Percentiles rank a stretch among this genome's conserved stretches.
These are phyloP conservation scores for Poeciliopsis gracilis DNA, from an alignment of 2,797 vertebrate genomes.

Conservation along the genomic window DNA sequence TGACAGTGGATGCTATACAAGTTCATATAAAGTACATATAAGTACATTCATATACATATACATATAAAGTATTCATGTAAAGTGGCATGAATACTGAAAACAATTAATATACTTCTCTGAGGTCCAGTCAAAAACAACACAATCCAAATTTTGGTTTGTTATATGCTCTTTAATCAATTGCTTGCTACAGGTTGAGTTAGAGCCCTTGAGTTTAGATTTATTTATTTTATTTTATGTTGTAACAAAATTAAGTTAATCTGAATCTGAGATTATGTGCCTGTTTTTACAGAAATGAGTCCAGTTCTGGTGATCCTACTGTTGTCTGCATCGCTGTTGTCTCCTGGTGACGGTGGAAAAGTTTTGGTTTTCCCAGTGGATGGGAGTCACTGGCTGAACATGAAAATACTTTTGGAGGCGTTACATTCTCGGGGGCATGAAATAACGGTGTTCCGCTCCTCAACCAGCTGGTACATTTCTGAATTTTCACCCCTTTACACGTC, in stretches of 20 bases:
- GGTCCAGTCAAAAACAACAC: no score
- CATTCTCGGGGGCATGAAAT: slow-evolving; percentile 66
- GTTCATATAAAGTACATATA: no score
- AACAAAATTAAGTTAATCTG: no score
- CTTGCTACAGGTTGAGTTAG: background rate
- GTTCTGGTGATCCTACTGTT: slow-evolving; percentile 33
- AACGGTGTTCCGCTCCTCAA: slow-evolving; percentile 41
- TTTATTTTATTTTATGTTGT: background rate
- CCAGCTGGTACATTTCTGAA: slow-evolving; percentile 68
- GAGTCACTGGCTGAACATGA: slow-evolving; percentile 76
- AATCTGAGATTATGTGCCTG: slow-evolving; percentile 14
- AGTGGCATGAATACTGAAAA: no score
- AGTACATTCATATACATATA: no score
- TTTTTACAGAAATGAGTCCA: slow-evolving; percentile 18
- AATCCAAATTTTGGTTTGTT: background rate
- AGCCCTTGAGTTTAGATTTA: background rate
- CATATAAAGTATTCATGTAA: no score
- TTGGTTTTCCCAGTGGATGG: slow-evolving; percentile 69
- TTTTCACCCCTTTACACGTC: slow-evolving; percentile 55
- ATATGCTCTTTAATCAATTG: background rate
- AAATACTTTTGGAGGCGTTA: slow-evolving; percentile 57
- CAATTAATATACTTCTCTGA: no score
- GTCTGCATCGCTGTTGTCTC: slow-evolving; percentile 18
- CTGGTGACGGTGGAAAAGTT: slow-evolving; percentile 46
- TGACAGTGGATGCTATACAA: no score